These are phyloP conservation scores for Euthynnus affinis DNA, from an alignment of 2,797 vertebrate species.

Conservation along the genomic window DNA sequence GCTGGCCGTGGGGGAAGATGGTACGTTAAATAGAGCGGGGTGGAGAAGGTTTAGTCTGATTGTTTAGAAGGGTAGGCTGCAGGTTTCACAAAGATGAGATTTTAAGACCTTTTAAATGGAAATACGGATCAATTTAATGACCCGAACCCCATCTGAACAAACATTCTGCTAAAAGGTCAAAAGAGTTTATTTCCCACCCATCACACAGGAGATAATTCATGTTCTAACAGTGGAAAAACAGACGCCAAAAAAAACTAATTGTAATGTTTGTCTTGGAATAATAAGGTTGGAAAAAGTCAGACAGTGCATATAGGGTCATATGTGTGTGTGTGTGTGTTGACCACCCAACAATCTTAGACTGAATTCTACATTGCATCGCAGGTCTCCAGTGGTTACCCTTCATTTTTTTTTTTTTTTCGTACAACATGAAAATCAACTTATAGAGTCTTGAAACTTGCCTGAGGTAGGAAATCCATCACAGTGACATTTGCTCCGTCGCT, in stretches of 20 bases:
- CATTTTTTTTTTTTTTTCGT: too few species aligned
- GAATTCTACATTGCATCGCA: neutral
- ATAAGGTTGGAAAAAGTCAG: too few species aligned
- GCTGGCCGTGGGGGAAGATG: neutral
- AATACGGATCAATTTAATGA: neutral
- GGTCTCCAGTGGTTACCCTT: neutral
- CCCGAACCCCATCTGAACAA: neutral
- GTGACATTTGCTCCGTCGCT: too few species aligned
- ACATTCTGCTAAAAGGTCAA: neutral
- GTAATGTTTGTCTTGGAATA: neutral
- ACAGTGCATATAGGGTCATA: too few species aligned
- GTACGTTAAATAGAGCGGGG: neutral
- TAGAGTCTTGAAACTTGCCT: neutral
- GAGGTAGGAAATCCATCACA: neutral
- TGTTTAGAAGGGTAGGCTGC: neutral
- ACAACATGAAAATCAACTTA: neutral
- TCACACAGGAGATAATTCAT: neutral
- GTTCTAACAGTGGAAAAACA: neutral
- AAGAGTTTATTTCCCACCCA: neutral
- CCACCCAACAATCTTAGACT: neutral
- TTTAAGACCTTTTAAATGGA: slow-evolving; percentile 7
- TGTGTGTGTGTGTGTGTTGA: too few species aligned
- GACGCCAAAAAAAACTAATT: neutral
- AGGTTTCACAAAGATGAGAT: neutral
- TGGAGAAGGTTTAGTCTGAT: neutral